Evolutionary conservation across 2,797 vertebrate genomes (phyloP).

Genomic region (Smutsia temminckii): DNA sequence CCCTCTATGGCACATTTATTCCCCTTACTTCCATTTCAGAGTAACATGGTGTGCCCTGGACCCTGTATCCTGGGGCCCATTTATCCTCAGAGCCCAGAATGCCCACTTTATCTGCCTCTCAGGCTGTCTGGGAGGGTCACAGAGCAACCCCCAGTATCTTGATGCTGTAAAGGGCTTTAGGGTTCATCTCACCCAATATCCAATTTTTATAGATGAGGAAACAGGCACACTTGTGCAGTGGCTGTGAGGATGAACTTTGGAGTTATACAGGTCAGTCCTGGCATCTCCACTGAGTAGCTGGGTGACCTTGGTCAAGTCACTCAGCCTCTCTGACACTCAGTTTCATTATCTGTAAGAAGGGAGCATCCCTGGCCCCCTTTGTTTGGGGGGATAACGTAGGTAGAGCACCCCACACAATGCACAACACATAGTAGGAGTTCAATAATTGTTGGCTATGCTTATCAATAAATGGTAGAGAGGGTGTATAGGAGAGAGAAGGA

Average conservation of each 20-base stretch:
- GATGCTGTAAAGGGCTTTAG: background rate
- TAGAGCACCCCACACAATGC: background rate
- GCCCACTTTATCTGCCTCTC: background rate
- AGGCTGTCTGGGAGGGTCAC: background rate
- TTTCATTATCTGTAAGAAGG: background rate
- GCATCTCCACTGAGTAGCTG: background rate
- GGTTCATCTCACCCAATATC: background rate
- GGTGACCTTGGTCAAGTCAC: background rate
- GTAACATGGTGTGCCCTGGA: background rate
- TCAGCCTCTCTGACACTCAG: conserved; percentile 3
- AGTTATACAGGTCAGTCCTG: background rate
- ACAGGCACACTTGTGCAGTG: background rate
- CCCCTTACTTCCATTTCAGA: background rate
- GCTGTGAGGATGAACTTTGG: background rate
- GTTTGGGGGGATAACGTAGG: background rate
- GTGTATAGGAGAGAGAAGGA: background rate
- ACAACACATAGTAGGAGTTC: background rate
- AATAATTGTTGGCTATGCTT: accelerated
- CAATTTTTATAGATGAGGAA: background rate
- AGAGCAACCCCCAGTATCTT: background rate
- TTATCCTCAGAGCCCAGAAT: background rate
- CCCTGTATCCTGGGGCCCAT: background rate
- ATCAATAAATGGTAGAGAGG: background rate
- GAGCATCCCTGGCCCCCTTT: background rate
- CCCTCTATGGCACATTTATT: background rate